Base-by-base conservation (phyloP, 2,888 invertebrate genomes). In the Tetragnatha montana region DNA sequence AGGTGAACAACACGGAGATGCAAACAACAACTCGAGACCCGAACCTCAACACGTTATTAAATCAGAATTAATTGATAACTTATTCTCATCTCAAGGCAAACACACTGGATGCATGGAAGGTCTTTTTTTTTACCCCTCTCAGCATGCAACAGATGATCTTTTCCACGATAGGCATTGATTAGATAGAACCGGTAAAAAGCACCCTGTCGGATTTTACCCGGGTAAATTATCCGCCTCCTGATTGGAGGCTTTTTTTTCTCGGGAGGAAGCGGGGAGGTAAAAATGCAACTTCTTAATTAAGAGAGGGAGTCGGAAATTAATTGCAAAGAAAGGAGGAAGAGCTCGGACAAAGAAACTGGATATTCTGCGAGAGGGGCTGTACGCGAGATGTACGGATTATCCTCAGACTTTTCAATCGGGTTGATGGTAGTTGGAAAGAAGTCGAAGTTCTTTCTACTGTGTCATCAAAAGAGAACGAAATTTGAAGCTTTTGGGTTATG, bases 211-310 rank as follows among this genome's bases (percentile, higher is more conserved):
- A 21, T 78, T 78, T 19, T 21, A 47, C 49, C 69, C 35, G 80
- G 19, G 19, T 47, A 68, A 51, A 82, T 82, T 60, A 74, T 74
- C 74, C 49, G 4, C 60, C 78, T 17, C 21, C 60, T 60, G 78
- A 76, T 49, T 12, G 49, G 50, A 60, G 60, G 60, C 3, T 17
- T 60, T 60, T 60, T 60, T 60, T 60, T 17, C 14, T 51, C 49
- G 50, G 50, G 21, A 73, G 60, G 21, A 21, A 73, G 12, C 71
- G 35, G 35, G 17, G 60, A n/a, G 17, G 74, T 50, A 68, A 74
- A 82, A 75, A 82, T 82, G 74, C 68, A 73, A 82, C 73, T 74
- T 82, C 82, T 82, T 82, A 82, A 82, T 82, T 82, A 82, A 82
- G 47, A 35, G 35, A 49, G 51, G 35, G 22, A 73, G 60, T 71